Evolutionary conservation across 92 coral and sea anemone species (phyloP), one percentile per base, ranked within the genome.

Genomic region (Zoanthus sansibaricus): DNA sequence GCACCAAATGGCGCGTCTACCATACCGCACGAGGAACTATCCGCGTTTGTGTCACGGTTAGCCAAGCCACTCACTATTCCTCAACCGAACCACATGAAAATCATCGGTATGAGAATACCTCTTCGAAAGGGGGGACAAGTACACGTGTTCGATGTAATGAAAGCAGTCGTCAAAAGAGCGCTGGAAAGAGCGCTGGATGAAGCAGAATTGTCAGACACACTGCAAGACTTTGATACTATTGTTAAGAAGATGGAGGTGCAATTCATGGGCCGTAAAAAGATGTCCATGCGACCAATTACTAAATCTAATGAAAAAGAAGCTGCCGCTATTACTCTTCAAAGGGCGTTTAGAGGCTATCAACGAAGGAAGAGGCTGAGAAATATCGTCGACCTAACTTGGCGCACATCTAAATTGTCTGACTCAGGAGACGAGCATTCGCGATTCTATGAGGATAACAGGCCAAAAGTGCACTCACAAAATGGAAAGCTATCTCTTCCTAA

Each of bases 111-210:
- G 70, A 92, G 90, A 74, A 97, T 97, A 13, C 94, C 99, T 10
- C 86, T 93, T 14, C 95, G 99, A 15, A 94, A 77, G 10, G 97
- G 98, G 15, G 88, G 95, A 32, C 90, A 91, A 21, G 95, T 90
- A 32, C 97, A 95, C 84, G 93, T 98, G 73, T 93, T 97, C 70
- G 99, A 97, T 69, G 84, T 97, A 71, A 88, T 97, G 17, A 95
- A 97, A 79, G 97, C 95, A 16, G 75, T 97, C 15, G 99, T 95
- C 21, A 89, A 94, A 51, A 82, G 87, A 49, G 86, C 89, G 70
- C 86, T 97, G 33, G 97, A 95, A 51, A 82, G 87, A 49, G 86
- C 89, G 70, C 86, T 97, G 33, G 97, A 95, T 68, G 93, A 93
- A 72, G 85, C 66, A 66, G 75, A 62, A 5, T 93, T 93, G n/a